phyloP scores from a whole-genome alignment of 2,888 invertebrate genomes.

The Drosophila sordidapex region DNA sequence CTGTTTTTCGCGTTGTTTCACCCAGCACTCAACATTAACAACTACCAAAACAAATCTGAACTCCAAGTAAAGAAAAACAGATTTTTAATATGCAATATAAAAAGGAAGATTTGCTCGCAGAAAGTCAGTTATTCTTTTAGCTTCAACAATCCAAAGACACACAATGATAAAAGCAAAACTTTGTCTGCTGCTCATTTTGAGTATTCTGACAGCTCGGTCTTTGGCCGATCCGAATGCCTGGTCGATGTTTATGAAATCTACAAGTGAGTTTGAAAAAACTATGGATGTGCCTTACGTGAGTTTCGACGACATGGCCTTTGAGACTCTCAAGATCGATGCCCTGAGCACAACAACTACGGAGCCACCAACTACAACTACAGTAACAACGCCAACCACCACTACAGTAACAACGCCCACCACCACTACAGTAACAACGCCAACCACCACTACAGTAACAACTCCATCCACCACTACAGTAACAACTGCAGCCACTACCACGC shows the following conservation, averaged over 20 bases:
- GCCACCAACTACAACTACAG: background rate
- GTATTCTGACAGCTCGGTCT: constrained; percentile 1
- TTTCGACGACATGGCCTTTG: constrained; percentile 38
- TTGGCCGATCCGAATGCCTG: background rate
- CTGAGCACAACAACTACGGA: constrained; percentile 26
- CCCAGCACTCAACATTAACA: background rate
- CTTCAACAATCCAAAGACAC: background rate
- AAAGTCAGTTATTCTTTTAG: constrained; percentile 26
- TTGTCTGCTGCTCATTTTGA: constrained; percentile 8
- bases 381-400: background rate
- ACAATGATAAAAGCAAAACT: constrained; percentile 22
- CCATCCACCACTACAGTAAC: constrained; percentile 2
- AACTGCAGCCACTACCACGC: background rate
- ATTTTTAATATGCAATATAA: constrained; percentile 28
- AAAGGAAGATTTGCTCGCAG: background rate
- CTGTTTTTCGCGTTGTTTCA: constrained; percentile 34
- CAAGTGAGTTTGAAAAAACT: background rate
- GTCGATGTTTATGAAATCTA: constrained; percentile 9
- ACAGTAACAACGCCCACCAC: background rate
- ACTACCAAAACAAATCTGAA: constrained; percentile 18
- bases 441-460: background rate
- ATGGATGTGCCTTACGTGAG: constrained; percentile 50
- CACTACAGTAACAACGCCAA: background rate
- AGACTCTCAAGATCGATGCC: constrained; percentile 27
- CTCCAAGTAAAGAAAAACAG: constrained; percentile 4